phyloP scores from a whole-genome alignment of 2,113 vertebrate species.

The Epinephelus moara region DNA sequence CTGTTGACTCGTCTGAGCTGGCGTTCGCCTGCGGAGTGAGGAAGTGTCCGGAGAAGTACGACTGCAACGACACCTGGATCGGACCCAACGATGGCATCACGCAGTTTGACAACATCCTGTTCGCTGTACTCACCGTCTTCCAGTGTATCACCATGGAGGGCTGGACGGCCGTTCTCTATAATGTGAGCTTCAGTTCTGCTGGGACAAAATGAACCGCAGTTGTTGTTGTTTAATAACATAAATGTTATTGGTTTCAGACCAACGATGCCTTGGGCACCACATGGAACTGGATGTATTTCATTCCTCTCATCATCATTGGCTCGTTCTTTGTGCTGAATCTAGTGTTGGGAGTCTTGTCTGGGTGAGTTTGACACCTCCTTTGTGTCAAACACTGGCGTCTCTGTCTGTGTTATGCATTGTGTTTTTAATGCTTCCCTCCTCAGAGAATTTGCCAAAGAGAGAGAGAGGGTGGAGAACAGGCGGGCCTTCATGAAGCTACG shows the following conservation, averaged over 20 bases:
- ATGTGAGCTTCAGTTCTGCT: slow-evolving; percentile 72
- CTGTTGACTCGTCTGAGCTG: slow-evolving; percentile 90
- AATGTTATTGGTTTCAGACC: slow-evolving; percentile 83
- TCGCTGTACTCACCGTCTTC: slow-evolving; percentile 98
- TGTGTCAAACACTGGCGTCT: not conserved
- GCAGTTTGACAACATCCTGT: slow-evolving; percentile 99
- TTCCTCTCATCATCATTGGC: slow-evolving; percentile 97
- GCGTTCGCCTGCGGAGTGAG: slow-evolving; percentile 86
- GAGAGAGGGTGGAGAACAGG: slow-evolving; percentile 97
- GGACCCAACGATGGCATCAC: slow-evolving; percentile 98
- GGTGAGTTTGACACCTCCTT: slow-evolving; percentile 82
- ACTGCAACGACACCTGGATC: slow-evolving; percentile 94
- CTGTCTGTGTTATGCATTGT: not conserved
- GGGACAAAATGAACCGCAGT: not conserved
- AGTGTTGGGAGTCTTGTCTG: slow-evolving; percentile 95
- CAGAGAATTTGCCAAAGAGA: slow-evolving; percentile 99
- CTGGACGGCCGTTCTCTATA: slow-evolving; percentile 97
- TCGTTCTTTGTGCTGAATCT: slow-evolving; percentile 99
- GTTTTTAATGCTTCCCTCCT: slow-evolving; percentile 8
- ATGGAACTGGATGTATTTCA: slow-evolving; percentile 99
- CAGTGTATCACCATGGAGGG: slow-evolving; percentile 99
- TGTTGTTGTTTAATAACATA: not conserved
- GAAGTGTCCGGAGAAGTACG: slow-evolving; percentile 83
- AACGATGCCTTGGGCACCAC: slow-evolving; percentile 95
- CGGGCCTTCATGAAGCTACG: slow-evolving; percentile 98